Evolutionary conservation across 1,140 invertebrate species (phyloP).

Genomic region (Drosophila melanica): DNA sequence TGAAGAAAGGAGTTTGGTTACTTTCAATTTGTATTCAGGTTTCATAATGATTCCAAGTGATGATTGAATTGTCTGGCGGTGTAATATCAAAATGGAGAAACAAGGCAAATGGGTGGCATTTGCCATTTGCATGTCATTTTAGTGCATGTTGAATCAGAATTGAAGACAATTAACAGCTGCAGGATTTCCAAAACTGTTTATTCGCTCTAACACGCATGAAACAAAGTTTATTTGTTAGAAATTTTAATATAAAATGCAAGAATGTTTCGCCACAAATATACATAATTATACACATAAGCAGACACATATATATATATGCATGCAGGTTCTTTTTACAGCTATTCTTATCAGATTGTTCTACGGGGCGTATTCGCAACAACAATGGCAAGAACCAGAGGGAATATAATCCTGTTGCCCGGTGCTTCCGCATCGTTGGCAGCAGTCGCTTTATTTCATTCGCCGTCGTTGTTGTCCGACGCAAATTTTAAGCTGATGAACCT

Average conservation of each 20-base stretch:
- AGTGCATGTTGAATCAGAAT: not conserved
- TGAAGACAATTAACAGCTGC: slow-evolving; percentile 63
- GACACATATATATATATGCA: not conserved
- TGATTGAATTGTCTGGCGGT: slow-evolving; percentile 18
- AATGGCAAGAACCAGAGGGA: not conserved
- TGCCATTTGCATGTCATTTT: slow-evolving; percentile 7
- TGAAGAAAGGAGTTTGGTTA: slow-evolving; percentile 58
- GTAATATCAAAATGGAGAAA: slow-evolving; percentile 26
- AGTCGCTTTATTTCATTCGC: slow-evolving; percentile 29
- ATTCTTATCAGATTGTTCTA: not conserved
- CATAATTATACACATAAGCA: not conserved
- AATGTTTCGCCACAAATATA: not conserved
- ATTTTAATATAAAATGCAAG: not conserved
- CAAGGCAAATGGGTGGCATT: slow-evolving; percentile 26
- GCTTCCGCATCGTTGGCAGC: slow-evolving; percentile 37
- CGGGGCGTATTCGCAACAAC: slow-evolving; percentile 50
- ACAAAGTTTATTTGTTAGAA: not conserved
- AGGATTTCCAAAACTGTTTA: slow-evolving; percentile 38
- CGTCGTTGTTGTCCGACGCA: slow-evolving; percentile 57
- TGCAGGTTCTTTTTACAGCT: not conserved
- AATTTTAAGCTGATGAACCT: slow-evolving; percentile 74
- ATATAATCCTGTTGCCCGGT: slow-evolving; percentile 2
- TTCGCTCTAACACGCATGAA: not conserved
- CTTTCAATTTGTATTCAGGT: slow-evolving; percentile 46
- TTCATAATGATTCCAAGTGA: slow-evolving; percentile 46